phyloP scores from a whole-genome alignment of 2,888 invertebrate species.

The Acutogordius australiensis region DNA sequence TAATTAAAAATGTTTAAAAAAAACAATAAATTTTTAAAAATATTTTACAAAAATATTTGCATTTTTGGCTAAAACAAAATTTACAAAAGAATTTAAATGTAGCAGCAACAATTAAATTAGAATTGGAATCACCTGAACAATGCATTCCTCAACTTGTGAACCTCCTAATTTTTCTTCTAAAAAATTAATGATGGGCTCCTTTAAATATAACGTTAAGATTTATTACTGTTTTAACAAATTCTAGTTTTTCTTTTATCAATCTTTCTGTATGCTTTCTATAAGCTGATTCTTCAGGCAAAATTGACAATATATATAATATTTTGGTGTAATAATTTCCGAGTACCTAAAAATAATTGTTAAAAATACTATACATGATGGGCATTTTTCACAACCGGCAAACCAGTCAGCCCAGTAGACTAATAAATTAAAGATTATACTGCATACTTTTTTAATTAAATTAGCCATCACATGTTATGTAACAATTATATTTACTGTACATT shows the following conservation, averaged over 20 bases:
- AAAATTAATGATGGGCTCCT: background rate
- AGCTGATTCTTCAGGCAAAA: background rate
- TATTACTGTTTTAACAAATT: background rate
- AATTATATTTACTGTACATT: too few relatives aligned
- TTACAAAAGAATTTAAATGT: background rate
- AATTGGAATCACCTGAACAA: background rate
- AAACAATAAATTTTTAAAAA: background rate
- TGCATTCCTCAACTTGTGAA: background rate
- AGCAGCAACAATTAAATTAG: background rate
- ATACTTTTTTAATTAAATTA: too few relatives aligned
- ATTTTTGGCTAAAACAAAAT: background rate
- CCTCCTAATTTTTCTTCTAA: background rate
- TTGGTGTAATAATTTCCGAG: background rate
- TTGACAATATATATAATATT: background rate
- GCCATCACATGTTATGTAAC: too few relatives aligned
- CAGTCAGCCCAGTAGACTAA: background rate
- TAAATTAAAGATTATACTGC: too few relatives aligned
- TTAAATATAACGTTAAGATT: background rate
- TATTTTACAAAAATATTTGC: background rate
- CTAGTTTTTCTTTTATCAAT: background rate
- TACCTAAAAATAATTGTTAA: background rate
- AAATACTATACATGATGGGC: background rate
- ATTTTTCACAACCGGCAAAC: background rate
- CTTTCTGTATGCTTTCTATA: background rate
- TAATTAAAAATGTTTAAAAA: background rate